Conservation (phyloP, 2,888 invertebrate species). For the Kuschelorhynchus macadamiae region DNA sequence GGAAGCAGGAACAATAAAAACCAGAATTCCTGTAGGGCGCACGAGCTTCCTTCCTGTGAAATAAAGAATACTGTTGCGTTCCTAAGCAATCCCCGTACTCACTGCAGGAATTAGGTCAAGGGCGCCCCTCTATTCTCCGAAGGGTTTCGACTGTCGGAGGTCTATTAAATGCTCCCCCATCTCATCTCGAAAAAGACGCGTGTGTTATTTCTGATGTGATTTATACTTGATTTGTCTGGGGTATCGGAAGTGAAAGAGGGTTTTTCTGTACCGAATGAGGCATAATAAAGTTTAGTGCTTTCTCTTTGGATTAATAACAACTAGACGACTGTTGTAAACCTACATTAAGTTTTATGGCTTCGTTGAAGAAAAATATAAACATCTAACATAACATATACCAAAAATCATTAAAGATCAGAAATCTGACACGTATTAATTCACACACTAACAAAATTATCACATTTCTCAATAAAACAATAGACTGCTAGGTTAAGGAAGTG, state of each 20-base stretch:
- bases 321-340: no score
- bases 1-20: slow-evolving; percentile 13
- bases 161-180: not conserved
- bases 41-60: slow-evolving; percentile 19
- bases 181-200: not conserved
- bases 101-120: slow-evolving; percentile 20
- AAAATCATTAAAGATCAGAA: no score
- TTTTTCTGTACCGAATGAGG: not conserved
- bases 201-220: slow-evolving; percentile 11
- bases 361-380: no score
- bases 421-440: no score
- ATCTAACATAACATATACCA: no score
- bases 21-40: slow-evolving; percentile 21
- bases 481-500: no score
- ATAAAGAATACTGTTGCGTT: slow-evolving; percentile 29
- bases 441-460: no score
- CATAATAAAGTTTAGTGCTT: no score
- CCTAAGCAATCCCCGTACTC: slow-evolving; percentile 12
- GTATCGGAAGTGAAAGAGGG: slow-evolving; percentile 6
- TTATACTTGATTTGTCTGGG: slow-evolving; percentile 17
- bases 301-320: no score
- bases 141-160: slow-evolving; percentile 20
- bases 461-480: no score
- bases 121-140: slow-evolving; percentile 1
- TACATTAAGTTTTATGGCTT: no score